Evolutionary conservation across 2,113 vertebrate species (phyloP).

Genomic region (Rostratula benghalensis): DNA sequence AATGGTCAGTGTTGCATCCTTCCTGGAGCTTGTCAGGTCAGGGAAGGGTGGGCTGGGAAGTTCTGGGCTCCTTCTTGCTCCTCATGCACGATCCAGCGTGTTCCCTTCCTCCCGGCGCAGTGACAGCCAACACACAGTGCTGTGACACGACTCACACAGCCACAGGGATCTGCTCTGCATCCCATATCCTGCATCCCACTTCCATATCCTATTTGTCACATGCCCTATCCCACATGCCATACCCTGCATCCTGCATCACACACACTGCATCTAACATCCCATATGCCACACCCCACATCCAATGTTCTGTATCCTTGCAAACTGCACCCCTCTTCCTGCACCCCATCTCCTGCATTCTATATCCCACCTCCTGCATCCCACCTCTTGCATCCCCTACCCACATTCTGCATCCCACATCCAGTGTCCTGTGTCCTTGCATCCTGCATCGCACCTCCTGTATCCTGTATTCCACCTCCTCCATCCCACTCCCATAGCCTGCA

Average conservation of each 20-base stretch:
- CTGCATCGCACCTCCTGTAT: background rate
- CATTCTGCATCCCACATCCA: no score
- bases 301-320: background rate
- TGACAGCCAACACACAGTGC: fast-evolving
- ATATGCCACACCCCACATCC: no score
- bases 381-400: background rate
- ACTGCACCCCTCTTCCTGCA: background rate
- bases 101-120: background rate
- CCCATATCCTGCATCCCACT: background rate
- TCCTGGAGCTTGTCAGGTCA: fast-evolving
- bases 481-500: background rate
- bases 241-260: background rate
- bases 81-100: fast-evolving
- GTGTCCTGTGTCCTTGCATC: background rate
- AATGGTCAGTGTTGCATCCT: fast-evolving
- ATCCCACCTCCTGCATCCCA: background rate
- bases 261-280: no score
- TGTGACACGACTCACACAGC: background rate
- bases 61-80: background rate
- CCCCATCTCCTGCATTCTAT: background rate
- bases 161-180: no score
- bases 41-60: background rate
- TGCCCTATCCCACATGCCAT: background rate
- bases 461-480: background rate
- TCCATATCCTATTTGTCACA: background rate